A percentile compares a stretch with the other conserved stretches of the same genome.
phyloP scores from a whole-genome alignment of 2,797 vertebrate species.

The Falco novaeseelandiae region DNA sequence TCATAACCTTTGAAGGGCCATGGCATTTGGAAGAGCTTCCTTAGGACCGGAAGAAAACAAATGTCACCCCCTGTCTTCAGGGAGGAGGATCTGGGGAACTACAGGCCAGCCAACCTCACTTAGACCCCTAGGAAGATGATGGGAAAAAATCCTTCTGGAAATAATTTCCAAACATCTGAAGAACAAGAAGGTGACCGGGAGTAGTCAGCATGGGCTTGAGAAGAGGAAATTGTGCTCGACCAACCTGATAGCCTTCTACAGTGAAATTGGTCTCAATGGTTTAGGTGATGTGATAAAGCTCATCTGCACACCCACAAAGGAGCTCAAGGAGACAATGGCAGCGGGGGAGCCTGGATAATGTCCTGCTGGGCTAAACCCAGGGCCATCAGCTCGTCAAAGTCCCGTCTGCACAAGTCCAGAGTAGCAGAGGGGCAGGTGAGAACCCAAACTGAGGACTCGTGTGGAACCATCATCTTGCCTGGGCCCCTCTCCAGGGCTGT shows the following conservation, averaged over 20 bases:
- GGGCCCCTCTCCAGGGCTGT: neutral
- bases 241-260: neutral
- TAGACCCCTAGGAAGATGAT: neutral
- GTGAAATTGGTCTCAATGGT: fast-evolving
- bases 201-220: neutral
- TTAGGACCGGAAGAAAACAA: neutral
- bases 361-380: neutral
- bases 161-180: too few species aligned
- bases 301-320: neutral
- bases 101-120: neutral
- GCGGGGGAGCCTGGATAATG: neutral
- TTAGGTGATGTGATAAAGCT: neutral
- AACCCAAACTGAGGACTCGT: neutral
- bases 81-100: neutral
- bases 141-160: neutral
- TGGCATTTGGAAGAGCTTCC: neutral
- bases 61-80: neutral
- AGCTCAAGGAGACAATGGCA: neutral
- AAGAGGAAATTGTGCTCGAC: neutral
- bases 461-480: neutral
- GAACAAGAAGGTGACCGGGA: too few species aligned
- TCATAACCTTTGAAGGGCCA: neutral
- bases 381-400: neutral
- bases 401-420: neutral
- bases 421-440: neutral